Conservation (phyloP, 1,140 invertebrate species). For the Drosophila suzukii region DNA sequence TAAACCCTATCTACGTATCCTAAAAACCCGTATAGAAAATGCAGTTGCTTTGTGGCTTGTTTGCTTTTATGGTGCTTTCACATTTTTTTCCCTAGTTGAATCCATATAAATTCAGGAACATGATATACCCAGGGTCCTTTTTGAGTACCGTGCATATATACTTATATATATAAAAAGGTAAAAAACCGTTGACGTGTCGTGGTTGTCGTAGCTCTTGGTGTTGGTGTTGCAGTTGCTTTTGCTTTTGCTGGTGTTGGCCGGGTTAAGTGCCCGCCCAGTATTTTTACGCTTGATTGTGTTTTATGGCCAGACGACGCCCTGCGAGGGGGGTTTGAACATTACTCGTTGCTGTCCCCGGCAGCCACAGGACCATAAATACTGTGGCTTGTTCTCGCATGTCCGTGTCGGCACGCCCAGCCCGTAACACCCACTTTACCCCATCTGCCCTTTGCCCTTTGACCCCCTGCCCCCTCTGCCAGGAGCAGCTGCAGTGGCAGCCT, state of each 20-base stretch:
- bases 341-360: slow-evolving; percentile 52
- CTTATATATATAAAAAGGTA: slow-evolving; percentile 11
- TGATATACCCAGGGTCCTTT: slow-evolving; percentile 21
- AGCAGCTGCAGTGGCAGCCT: slow-evolving; percentile 56
- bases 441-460: slow-evolving; percentile 13
- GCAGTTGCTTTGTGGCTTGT: slow-evolving; percentile 1
- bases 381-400: slow-evolving; percentile 76
- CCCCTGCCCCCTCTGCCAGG: slow-evolving; percentile 16
- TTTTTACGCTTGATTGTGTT: slow-evolving; percentile 83
- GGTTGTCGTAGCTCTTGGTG: slow-evolving; percentile 32
- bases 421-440: slow-evolving; percentile 3
- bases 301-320: slow-evolving; percentile 64
- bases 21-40: too few relatives aligned
- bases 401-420: slow-evolving; percentile 68
- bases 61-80: background rate
- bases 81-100: slow-evolving; percentile 3
- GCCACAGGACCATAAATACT: slow-evolving; percentile 79
- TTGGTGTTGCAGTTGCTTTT: background rate
- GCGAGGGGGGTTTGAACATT: slow-evolving; percentile 25
- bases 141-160: slow-evolving; percentile 24
- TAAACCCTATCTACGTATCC: background rate
- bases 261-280: slow-evolving; percentile 77
- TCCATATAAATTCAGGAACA: slow-evolving; percentile 17
- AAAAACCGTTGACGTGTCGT: slow-evolving; percentile 68
- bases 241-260: slow-evolving; percentile 38